phyloP scores from a whole-genome alignment of 2,888 invertebrate genomes.

The Coecobrya sp. region DNA sequence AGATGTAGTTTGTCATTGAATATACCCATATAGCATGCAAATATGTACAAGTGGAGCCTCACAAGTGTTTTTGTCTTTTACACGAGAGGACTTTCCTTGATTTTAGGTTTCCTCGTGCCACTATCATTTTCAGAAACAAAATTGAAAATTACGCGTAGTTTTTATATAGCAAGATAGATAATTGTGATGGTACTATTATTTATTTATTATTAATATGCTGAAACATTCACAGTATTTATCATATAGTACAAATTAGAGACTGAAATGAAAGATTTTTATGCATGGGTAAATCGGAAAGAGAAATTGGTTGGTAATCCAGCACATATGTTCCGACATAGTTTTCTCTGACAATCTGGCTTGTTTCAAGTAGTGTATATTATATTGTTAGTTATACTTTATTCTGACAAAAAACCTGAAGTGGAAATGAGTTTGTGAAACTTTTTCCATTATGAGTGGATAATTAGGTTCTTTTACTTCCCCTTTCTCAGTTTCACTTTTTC shows the following conservation, averaged over 20 bases:
- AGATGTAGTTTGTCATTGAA: not conserved
- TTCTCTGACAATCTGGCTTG: not conserved
- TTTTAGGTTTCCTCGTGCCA: not conserved
- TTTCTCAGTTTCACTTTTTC: slow-evolving; percentile 39
- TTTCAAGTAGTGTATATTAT: not conserved
- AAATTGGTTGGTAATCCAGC: slow-evolving; percentile 36
- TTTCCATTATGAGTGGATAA: slow-evolving; percentile 50
- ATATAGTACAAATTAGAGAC: slow-evolving; percentile 18
- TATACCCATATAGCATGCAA: not conserved
- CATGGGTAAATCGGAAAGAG: slow-evolving; percentile 35
- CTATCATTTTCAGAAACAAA: not conserved
- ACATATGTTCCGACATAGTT: slow-evolving; percentile 21
- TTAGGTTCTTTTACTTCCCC: slow-evolving; percentile 38
- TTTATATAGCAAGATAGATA: not conserved
- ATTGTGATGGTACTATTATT: not conserved
- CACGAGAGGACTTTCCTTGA: not conserved
- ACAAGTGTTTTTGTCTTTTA: not conserved
- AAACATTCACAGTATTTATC: not conserved
- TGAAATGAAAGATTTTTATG: slow-evolving; percentile 37
- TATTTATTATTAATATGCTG: not conserved
- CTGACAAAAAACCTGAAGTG: not conserved
- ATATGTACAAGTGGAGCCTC: not conserved
- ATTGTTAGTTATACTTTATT: not conserved
- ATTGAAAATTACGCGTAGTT: not conserved
- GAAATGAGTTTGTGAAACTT: slow-evolving; percentile 10